Evolutionary conservation across 2,797 vertebrate genomes (phyloP), one percentile per base, ranked within the genome.

Genomic region (Halcyon smyrnensis): DNA sequence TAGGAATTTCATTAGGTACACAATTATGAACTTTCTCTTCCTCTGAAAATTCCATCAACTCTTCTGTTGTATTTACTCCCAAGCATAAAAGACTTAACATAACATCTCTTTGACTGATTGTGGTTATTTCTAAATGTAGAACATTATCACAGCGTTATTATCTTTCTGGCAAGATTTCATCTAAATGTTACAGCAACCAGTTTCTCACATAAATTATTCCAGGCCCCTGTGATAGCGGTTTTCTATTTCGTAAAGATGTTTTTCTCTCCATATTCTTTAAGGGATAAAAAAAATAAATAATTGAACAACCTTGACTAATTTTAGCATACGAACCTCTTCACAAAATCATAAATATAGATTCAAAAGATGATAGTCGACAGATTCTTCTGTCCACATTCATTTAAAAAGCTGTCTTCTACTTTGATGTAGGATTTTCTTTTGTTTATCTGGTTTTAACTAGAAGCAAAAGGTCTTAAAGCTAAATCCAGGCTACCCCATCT

Each of bases 1-100:
- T 93, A 80, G 85, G 53, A 89, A 93, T 96, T 96, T 82, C 81
- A 92, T 97, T 89, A 94, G 94, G 62, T 32, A 37, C 36, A 63
- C 32, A 84, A 77, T 93, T 77, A 93, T 17, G 56, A 90, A 94
- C 68, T 89, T 82, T 43, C 3, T 87, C 74, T 78, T 83, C 59
- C 67, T 94, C 43, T 82, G 45, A 92, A 93, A 92, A 90, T 80
- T 64, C 79, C 73, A 84, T 77, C 78, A 76, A 70, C 39, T 56
- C 41, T 51, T 39, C 71, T 50, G 27, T 28, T 53, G 51, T 53
- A 53, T 53, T 53, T 53, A 53, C 51, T 53, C 51, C 51, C 51
- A 17, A 53, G 27, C 30, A 34, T 46, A 83, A 89, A 80, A 45
- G 43, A 69, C 18, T 53, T 84, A 70, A 90, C n/a, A 74, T 84